Evolutionary conservation across 2,888 invertebrate genomes (phyloP), one percentile per base, ranked within the genome.

Genomic region (Prosapia bicincta): DNA sequence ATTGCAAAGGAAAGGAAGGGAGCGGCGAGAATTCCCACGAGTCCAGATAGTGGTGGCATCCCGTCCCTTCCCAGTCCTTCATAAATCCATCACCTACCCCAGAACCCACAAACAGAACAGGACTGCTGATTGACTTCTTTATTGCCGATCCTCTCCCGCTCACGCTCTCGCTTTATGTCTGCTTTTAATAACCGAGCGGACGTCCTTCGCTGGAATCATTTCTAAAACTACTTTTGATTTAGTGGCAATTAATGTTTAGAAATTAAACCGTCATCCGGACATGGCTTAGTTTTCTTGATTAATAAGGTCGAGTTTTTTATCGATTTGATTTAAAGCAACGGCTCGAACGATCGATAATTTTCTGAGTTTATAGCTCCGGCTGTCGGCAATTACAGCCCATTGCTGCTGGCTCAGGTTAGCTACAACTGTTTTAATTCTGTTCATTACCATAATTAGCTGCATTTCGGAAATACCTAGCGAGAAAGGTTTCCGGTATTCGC

Each of bases 91-190:
- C 73, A 73, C 6, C 20, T 54, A 26, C 25, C 26, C 66, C 26
- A 26, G 25, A 24, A 66, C 66, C 66, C 66, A 26, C 66, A 25
- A 24, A 24, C 24, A 24, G 10, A 10, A 38, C 23, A 13, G 32
- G 77, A 38, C 38, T 38, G 38, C 76, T 78, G 78, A 78, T 78
- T 78, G 79, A 79, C 76, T 76, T 76, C 76, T 76, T 76, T 76
- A 76, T 76, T 69, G 43, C 76, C 70, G 70, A 68, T 69, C 26
- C 71, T 26, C 20, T 25, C 65, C 38, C 38, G 7, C 38, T 38
- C 15, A 13, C 38, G 7, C 38, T 38, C 38, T 38, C 38, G 15
- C 38, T 38, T 38, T 38, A 38, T 38, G 38, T 6, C 15, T 38
- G 38, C 38, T 38, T 38, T 38, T 38, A 38, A 38, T 38, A 38